A percentile compares a stretch with the other conserved stretches of the same genome.
Evolutionary conservation across 2,113 vertebrate species (phyloP).

Genomic region (Pelvicachromis taeniatus): DNA sequence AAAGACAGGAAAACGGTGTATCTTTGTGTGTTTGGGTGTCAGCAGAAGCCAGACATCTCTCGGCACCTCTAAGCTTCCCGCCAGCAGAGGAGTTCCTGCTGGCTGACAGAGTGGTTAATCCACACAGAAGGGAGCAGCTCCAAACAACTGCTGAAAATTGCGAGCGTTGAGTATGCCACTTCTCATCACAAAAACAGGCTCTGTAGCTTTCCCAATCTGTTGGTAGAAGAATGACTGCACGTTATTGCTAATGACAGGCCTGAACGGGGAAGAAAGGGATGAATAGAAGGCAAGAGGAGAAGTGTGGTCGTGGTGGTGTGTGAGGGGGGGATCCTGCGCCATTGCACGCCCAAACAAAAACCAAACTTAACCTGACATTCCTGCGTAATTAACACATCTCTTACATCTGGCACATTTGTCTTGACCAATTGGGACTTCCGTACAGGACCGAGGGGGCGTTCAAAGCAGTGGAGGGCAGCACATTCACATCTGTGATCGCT

Average conservation of each 20-base stretch:
- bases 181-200: constrained; percentile 43
- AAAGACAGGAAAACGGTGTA: not conserved
- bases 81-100: constrained; percentile 25
- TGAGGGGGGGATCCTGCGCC: not conserved
- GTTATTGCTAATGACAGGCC: constrained; percentile 27
- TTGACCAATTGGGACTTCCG: constrained; percentile 46
- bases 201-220: constrained; percentile 25
- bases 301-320: not conserved
- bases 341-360: constrained; percentile 56
- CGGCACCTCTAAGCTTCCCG: not conserved
- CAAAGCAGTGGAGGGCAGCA: constrained; percentile 24
- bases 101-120: constrained; percentile 46
- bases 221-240: constrained; percentile 17
- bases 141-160: constrained; percentile 3
- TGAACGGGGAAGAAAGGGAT: constrained; percentile 5
- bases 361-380: constrained; percentile 64
- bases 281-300: constrained; percentile 5
- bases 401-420: constrained; percentile 54
- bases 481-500: constrained; percentile 63
- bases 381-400: constrained; percentile 66
- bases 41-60: constrained; percentile 15
- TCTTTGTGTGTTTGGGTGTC: not conserved
- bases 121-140: constrained; percentile 6
- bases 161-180: constrained; percentile 15
- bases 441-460: constrained; percentile 39